phyloP scores from a whole-genome alignment of 2,888 invertebrate species.

The Stenchaetothrips biformis region DNA sequence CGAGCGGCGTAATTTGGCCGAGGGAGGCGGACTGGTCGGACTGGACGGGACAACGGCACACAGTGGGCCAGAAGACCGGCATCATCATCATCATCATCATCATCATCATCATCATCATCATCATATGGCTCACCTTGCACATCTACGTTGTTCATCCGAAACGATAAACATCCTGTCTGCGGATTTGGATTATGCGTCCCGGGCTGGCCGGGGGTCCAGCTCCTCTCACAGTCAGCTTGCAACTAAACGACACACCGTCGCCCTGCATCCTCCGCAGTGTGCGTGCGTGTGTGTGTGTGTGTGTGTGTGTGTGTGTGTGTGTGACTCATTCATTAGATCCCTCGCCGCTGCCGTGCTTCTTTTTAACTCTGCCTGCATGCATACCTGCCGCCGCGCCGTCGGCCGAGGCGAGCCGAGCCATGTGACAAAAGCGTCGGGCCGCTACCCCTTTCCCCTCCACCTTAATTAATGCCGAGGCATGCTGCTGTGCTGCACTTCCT shows the following conservation, averaged over 20 bases:
- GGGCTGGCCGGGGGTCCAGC: no score
- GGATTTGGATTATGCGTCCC: no score
- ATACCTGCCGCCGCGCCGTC: neutral
- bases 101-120: no score
- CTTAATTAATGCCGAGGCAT: no score
- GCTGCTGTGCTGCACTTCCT: no score
- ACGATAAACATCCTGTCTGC: no score
- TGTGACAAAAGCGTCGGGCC: neutral
- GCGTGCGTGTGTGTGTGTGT: neutral
- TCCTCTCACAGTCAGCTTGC: neutral
- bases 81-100: no score
- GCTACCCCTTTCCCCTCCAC: neutral
- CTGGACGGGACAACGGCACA: no score
- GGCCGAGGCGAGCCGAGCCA: neutral
- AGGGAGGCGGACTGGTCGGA: no score
- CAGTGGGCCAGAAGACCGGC: no score
- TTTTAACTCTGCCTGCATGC: neutral
- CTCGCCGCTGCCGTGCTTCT: neutral
- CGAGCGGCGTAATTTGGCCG: neutral
- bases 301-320: slow-evolving; percentile 1
- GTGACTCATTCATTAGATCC: neutral
- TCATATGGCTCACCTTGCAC: no score
- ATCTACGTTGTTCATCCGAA: no score
- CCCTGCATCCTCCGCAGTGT: neutral
- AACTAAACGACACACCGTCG: neutral